Base-by-base conservation (phyloP, 1,140 invertebrate genomes). In the Drosophila kikkawai region DNA sequence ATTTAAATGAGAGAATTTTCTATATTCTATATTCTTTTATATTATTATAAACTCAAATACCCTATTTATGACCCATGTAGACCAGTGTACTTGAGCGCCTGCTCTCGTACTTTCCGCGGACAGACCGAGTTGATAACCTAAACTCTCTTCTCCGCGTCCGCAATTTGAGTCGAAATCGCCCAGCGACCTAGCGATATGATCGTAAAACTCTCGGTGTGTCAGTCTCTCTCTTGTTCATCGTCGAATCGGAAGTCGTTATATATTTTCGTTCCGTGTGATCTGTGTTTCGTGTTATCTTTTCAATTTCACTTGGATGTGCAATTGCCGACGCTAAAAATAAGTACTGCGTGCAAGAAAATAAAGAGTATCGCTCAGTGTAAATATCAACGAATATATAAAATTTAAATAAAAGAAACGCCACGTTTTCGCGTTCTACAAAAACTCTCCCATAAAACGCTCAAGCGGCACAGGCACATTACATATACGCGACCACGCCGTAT, bases 291-390 rank as follows among this genome's bases (percentile, higher is more conserved):
- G 55, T 75, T 64, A 60, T 69, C 84, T 53, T 71, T 66, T 81
- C 37, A 73, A 76, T 88, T 88, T 88, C 73, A 79, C 65, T 70
- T 80, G 48, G 55, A 87, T 81, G 80, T 90, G 79, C 75, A 90
- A 87, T 83, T 67, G 68, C 59, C 68, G 48, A 47, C 64, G 76
- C 85, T 85, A 88, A 81, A 88, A 81, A 90, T 88, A 82, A 37
- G 70, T 53, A 77, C 17, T 32, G 8, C 19, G 19, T 44, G 32
- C 57, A 56, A 57, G 47, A 68, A 59, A 71, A 56, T 65, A 61
- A 48, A 67, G 70, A 44, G 82, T 58, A 59, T 42, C 8, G 59
- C 75, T 64, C 58, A 58, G 58, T 69, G 51, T 48, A 73, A 71
- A 67, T 65, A 68, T 15, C 53, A 36, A 39, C 37, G 13, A 56